phyloP scores from a whole-genome alignment of 2,888 invertebrate species.

The Platycheirus rosarum region DNA sequence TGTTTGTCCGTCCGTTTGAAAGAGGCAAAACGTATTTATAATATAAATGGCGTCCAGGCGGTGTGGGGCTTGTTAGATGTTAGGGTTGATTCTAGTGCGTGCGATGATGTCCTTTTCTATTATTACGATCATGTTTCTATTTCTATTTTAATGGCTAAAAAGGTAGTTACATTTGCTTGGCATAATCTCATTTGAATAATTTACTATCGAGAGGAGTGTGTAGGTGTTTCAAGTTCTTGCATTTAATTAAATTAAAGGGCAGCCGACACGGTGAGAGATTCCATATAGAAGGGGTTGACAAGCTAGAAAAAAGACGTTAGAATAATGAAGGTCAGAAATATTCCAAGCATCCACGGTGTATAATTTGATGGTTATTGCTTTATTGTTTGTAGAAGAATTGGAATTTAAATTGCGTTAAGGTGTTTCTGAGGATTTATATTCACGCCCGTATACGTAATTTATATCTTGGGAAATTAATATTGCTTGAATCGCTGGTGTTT shows the following conservation, averaged over 20 bases:
- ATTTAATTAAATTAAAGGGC: constrained; percentile 37
- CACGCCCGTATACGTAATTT: too few species aligned
- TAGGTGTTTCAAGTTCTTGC: neutral
- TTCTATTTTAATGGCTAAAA: constrained; percentile 14
- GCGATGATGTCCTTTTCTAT: constrained; percentile 37
- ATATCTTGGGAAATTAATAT: too few species aligned
- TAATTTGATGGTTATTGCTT: constrained; percentile 19
- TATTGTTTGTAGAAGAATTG: constrained; percentile 9
- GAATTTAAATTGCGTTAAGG: constrained; percentile 21
- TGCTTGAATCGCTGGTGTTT: too few species aligned
- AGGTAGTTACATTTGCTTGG: constrained; percentile 52
- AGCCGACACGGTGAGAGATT: too few species aligned
- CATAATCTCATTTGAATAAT: constrained; percentile 66
- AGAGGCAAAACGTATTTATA: constrained; percentile 52
- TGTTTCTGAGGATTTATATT: neutral
- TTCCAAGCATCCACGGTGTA: neutral
- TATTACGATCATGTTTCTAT: constrained; percentile 48
- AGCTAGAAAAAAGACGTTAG: neutral
- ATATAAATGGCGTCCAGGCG: constrained; percentile 27
- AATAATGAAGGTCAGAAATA: constrained; percentile 14
- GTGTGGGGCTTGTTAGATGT: constrained; percentile 17
- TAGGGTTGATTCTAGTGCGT: constrained; percentile 16
- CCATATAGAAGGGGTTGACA: constrained; percentile 5
- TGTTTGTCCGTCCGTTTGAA: constrained; percentile 22
- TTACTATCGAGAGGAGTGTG: constrained; percentile 60